Conservation (phyloP, 2,113 vertebrate species). For the Chascanopsetta lugubris region DNA sequence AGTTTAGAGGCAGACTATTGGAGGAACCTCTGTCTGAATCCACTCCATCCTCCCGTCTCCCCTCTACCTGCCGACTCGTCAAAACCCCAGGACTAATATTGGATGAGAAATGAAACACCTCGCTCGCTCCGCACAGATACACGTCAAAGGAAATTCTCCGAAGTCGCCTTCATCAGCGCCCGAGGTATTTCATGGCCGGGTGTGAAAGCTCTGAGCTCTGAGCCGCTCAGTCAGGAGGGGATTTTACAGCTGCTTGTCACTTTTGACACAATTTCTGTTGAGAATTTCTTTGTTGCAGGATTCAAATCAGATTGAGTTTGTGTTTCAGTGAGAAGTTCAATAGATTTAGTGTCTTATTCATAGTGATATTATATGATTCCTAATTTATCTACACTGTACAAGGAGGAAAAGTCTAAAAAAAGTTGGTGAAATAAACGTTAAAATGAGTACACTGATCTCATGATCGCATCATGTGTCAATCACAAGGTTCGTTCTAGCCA, state of each 20-base stretch:
- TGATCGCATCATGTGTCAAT: background rate
- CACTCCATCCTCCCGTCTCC: constrained; percentile 9
- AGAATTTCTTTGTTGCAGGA: constrained; percentile 21
- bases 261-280: constrained; percentile 36
- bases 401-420: too few relatives aligned
- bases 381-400: too few relatives aligned
- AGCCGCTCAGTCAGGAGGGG: constrained; percentile 28
- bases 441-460: too few relatives aligned
- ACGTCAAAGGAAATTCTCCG: constrained; percentile 36
- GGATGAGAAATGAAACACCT: constrained; percentile 25
- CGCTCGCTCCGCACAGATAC: constrained; percentile 16
- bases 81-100: background rate
- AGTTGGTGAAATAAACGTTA: too few relatives aligned
- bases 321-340: background rate
- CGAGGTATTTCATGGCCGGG: constrained; percentile 70
- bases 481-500: background rate
- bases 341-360: background rate
- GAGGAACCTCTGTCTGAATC: constrained; percentile 6
- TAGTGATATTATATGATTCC: too few relatives aligned
- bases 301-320: background rate
- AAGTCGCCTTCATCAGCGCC: constrained; percentile 47
- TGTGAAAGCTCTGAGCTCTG: constrained; percentile 62
- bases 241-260: constrained; percentile 54
- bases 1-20: background rate
- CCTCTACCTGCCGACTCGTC: constrained; percentile 2